Evolutionary conservation across 2,888 invertebrate genomes (phyloP).

Genomic region (Lapara coniferarum): DNA sequence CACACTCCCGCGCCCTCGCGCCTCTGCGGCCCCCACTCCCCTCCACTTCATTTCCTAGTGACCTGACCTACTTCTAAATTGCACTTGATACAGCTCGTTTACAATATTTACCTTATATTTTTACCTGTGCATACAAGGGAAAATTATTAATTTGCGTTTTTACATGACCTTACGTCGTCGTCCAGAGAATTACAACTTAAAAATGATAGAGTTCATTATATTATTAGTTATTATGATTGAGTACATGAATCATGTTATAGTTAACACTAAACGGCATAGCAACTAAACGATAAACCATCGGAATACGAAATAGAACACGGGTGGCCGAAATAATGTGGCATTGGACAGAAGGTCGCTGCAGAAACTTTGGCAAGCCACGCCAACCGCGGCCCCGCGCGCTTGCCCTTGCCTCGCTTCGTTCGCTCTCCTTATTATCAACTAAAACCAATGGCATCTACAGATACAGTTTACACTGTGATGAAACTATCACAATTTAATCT

Average conservation of each 20-base stretch:
- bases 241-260: slow-evolving; percentile 30
- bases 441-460: slow-evolving; percentile 18
- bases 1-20: slow-evolving; percentile 7
- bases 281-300: slow-evolving; percentile 43
- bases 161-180: background rate
- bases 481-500: background rate
- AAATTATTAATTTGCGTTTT: background rate
- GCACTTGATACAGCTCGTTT: slow-evolving; percentile 53
- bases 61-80: slow-evolving; percentile 73
- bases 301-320: slow-evolving; percentile 50
- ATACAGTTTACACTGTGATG: background rate
- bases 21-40: slow-evolving; percentile 39
- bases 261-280: slow-evolving; percentile 43
- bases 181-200: background rate
- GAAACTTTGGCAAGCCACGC: slow-evolving; percentile 84
- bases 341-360: slow-evolving; percentile 80
- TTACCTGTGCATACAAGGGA: background rate
- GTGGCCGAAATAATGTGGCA: slow-evolving; percentile 73
- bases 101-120: slow-evolving; percentile 12
- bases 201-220: background rate
- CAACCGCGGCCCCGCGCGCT: slow-evolving; percentile 64
- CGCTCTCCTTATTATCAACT: slow-evolving; percentile 24
- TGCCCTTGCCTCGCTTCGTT: slow-evolving; percentile 40
- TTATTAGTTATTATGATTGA: slow-evolving; percentile 22
- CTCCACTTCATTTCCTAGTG: slow-evolving; percentile 55